These are phyloP conservation scores for Neomorphus geoffroyi DNA, from an alignment of 2,797 vertebrate species.

Conservation along the genomic window DNA sequence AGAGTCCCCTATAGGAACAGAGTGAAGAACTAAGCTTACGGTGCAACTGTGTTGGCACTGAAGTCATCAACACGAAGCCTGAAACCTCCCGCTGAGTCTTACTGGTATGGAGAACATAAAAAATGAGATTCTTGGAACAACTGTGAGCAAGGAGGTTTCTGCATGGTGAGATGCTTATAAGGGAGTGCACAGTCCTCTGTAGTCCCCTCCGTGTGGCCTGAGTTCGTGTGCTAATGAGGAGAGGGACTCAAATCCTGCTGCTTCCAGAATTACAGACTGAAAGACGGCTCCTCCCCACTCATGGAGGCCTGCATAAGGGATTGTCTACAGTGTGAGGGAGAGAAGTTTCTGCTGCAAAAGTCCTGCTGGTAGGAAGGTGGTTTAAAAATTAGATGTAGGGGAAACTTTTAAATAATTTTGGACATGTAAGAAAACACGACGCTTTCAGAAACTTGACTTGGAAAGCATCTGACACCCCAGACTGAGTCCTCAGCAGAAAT, in stretches of 20 bases:
- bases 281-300: neutral
- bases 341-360: neutral
- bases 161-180: neutral
- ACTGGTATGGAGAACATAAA: neutral
- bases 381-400: neutral
- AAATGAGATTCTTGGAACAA: neutral
- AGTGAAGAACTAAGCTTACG: neutral
- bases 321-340: neutral
- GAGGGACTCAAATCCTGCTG: neutral
- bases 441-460: constrained; percentile 60
- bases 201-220: accelerated
- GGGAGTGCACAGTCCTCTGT: neutral
- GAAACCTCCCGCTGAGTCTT: neutral
- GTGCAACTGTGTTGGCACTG: neutral
- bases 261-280: neutral
- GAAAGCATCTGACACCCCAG: constrained; percentile 53
- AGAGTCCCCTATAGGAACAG: neutral
- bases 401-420: constrained; percentile 19
- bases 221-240: neutral
- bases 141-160: neutral
- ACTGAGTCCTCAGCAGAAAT: constrained; percentile 27
- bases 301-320: neutral
- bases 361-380: neutral
- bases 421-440: constrained; percentile 35
- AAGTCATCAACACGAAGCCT: neutral